Conservation (phyloP, 92 coral and sea anemone species). For the Porites cylindrica region DNA sequence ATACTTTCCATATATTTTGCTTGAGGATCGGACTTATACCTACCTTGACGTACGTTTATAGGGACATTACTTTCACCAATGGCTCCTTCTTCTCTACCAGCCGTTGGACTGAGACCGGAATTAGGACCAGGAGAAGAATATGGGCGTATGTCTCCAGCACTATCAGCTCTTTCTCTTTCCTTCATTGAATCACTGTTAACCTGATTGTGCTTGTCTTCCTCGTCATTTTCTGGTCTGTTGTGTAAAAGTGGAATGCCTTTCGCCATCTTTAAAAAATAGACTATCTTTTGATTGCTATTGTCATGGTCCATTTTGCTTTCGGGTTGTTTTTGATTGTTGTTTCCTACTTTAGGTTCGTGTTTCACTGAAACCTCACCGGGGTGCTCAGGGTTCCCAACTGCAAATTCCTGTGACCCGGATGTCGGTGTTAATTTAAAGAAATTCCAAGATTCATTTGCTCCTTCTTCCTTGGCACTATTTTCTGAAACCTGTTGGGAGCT, state of each 20-base stretch:
- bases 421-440: background rate
- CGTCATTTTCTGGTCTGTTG: background rate
- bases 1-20: too few species aligned
- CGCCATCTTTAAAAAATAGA: slow-evolving; percentile 51
- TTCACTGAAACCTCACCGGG: background rate
- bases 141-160: background rate
- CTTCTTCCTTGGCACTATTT: background rate
- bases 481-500: background rate
- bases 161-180: background rate
- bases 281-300: slow-evolving; percentile 35
- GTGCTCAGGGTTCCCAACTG: slow-evolving; percentile 33
- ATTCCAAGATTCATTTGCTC: background rate
- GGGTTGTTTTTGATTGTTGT: background rate
- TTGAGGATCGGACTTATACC: background rate
- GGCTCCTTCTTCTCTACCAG: slow-evolving; percentile 37
- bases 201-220: background rate
- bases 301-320: slow-evolving; percentile 14
- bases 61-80: slow-evolving; percentile 38
- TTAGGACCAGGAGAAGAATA: background rate
- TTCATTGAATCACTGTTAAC: background rate
- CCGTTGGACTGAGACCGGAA: slow-evolving; percentile 25
- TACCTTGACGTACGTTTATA: slow-evolving; percentile 39
- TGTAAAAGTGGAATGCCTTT: slow-evolving; percentile 50
- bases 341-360: background rate
- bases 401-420: background rate